A percentile compares a stretch with the other conserved stretches of the same genome.
phyloP scores from a whole-genome alignment of 2,888 invertebrate genomes.

The Polymixis flavicincta region DNA sequence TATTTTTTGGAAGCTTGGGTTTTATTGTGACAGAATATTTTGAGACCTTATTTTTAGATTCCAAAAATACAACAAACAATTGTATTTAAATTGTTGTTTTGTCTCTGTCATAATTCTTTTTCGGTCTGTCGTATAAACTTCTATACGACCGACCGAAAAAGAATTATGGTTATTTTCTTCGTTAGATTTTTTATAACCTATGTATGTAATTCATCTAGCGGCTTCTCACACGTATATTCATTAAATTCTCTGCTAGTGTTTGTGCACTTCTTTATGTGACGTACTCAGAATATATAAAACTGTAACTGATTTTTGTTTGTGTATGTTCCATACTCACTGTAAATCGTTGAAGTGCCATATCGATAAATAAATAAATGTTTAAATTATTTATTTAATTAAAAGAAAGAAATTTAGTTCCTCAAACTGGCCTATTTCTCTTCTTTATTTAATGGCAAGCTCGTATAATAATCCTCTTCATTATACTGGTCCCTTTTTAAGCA shows the following conservation, averaged over 20 bases:
- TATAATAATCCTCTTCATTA: neutral
- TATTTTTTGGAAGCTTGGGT: conserved; percentile 15
- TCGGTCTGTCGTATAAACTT: too few relatives aligned
- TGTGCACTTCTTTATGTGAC: too few relatives aligned
- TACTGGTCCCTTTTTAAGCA: neutral
- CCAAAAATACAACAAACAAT: neutral
- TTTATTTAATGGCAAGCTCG: neutral
- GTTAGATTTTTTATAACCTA: too few relatives aligned
- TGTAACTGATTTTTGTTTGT: too few relatives aligned
- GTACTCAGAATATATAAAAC: too few relatives aligned
- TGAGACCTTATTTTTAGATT: neutral
- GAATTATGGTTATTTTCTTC: neutral
- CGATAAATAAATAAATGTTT: too few relatives aligned
- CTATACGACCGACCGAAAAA: neutral
- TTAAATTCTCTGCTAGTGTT: too few relatives aligned
- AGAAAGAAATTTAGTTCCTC: neutral
- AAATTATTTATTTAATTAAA: neutral
- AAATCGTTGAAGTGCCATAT: too few relatives aligned
- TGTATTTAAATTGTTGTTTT: neutral
- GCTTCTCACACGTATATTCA: too few relatives aligned
- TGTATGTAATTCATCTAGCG: too few relatives aligned
- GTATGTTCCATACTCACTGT: too few relatives aligned
- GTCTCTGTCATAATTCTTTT: too few relatives aligned
- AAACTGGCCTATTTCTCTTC: neutral
- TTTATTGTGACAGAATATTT: neutral